Evolutionary conservation across 2,888 invertebrate species (phyloP).

Genomic region (Cryptops parisi): DNA sequence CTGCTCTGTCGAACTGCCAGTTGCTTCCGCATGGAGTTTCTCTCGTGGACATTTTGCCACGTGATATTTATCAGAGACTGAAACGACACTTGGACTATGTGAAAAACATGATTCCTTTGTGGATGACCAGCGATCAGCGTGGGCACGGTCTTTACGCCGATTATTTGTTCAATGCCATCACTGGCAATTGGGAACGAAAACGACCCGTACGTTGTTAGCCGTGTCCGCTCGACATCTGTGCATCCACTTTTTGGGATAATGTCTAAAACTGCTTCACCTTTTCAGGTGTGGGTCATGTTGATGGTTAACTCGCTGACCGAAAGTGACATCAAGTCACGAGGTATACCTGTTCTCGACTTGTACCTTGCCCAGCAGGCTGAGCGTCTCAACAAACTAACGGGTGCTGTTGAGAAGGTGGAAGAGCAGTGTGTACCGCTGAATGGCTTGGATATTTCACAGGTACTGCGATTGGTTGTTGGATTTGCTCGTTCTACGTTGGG

Average conservation of each 20-base stretch:
- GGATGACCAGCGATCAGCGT: constrained; percentile 33
- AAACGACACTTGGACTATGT: constrained; percentile 36
- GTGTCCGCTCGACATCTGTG: no score
- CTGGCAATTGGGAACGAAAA: constrained; percentile 40
- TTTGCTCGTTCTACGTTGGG: no score
- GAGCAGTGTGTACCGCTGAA: constrained; percentile 42
- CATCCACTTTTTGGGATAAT: no score
- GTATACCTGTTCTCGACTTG: constrained; percentile 39
- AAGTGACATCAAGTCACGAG: constrained; percentile 33
- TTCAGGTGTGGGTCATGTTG: constrained; percentile 42
- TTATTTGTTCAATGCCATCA: constrained; percentile 36
- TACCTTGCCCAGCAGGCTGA: constrained; percentile 39
- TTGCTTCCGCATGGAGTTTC: constrained; percentile 32
- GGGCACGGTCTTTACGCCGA: constrained; percentile 34
- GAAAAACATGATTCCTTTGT: constrained; percentile 31
- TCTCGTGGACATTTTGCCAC: constrained; percentile 32
- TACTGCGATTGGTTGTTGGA: no score
- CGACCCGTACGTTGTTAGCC: no score
- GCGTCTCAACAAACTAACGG: constrained; percentile 33
- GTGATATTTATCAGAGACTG: constrained; percentile 33
- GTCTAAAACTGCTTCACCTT: no score
- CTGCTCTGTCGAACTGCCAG: constrained; percentile 35
- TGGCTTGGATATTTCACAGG: constrained; percentile 38
- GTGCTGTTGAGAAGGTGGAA: constrained; percentile 39
- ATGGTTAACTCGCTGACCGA: constrained; percentile 40